Evolutionary conservation across 2,797 vertebrate genomes (phyloP).

Genomic region (Amblyraja radiata): DNA sequence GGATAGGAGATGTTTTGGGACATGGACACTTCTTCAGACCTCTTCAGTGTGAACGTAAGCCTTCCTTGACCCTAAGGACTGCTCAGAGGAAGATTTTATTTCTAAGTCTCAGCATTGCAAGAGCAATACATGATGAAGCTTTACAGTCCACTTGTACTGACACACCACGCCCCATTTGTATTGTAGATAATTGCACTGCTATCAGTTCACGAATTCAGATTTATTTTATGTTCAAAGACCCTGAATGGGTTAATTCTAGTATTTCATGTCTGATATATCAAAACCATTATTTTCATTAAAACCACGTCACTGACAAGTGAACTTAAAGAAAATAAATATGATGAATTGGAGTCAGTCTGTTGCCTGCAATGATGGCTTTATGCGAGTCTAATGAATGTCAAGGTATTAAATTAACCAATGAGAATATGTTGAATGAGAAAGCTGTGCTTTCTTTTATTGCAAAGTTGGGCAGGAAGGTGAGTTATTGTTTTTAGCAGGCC

Average conservation of each 20-base stretch:
- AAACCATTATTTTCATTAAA: background rate
- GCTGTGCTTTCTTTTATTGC: background rate
- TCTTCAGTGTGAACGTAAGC: too few species aligned
- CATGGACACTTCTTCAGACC: too few species aligned
- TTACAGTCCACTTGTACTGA: background rate
- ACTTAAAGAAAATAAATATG: background rate
- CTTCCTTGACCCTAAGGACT: too few species aligned
- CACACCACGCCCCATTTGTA: too few species aligned
- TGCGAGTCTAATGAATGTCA: too few species aligned
- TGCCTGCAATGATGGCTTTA: background rate
- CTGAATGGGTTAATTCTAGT: background rate
- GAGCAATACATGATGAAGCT: background rate
- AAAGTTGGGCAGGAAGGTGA: background rate
- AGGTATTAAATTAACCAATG: background rate
- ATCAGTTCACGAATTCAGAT: background rate
- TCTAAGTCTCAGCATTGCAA: background rate
- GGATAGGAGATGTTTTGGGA: too few species aligned
- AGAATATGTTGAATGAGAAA: background rate
- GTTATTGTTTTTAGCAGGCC: background rate
- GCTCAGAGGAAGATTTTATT: background rate
- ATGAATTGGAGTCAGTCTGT: background rate
- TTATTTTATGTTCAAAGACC: background rate
- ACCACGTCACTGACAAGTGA: background rate
- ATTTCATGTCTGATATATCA: background rate
- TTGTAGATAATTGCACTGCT: too few species aligned